Percentiles rank a stretch among this genome's conserved stretches.
These are phyloP conservation scores for Aleiodes testaceus DNA, from an alignment of 2,888 invertebrate genomes.

Conservation along the genomic window DNA sequence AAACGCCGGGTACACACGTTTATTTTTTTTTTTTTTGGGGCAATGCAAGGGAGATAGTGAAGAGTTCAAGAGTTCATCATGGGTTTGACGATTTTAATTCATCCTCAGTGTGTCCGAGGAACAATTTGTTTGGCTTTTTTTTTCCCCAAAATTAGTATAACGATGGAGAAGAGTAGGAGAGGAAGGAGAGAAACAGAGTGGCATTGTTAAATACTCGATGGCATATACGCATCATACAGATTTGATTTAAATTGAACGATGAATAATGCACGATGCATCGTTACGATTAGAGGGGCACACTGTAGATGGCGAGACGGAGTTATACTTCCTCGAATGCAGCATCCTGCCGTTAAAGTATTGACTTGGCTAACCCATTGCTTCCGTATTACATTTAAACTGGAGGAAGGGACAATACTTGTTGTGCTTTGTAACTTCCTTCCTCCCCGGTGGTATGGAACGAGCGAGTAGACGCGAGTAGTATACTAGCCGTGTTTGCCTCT, in stretches of 20 bases:
- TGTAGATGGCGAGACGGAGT: constrained; percentile 61
- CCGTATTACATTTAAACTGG: constrained; percentile 43
- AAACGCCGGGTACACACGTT: constrained; percentile 10
- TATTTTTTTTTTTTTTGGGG: background rate
- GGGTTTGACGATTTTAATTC: too few relatives aligned
- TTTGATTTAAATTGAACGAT: constrained; percentile 61
- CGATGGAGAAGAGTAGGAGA: background rate
- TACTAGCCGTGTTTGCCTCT: constrained; percentile 32
- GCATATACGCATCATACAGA: constrained; percentile 50
- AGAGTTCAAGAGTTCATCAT: constrained; percentile 31
- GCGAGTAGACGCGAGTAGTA: constrained; percentile 63
- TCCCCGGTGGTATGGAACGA: constrained; percentile 57
- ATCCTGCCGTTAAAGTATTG: constrained; percentile 66
- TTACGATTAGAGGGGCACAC: constrained; percentile 63
- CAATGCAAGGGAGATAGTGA: constrained; percentile 28
- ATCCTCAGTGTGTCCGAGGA: too few relatives aligned
- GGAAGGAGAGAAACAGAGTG: background rate
- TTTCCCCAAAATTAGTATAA: too few relatives aligned
- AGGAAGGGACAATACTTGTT: constrained; percentile 62
- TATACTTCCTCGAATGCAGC: constrained; percentile 67
- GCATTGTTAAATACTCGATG: constrained; percentile 30
- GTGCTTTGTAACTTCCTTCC: constrained; percentile 61
- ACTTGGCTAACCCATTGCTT: constrained; percentile 50
- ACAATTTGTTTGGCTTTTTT: too few relatives aligned
- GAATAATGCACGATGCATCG: constrained; percentile 66